Conservation (phyloP, 1,140 invertebrate genomes). For the Heliothis virescens region DNA sequence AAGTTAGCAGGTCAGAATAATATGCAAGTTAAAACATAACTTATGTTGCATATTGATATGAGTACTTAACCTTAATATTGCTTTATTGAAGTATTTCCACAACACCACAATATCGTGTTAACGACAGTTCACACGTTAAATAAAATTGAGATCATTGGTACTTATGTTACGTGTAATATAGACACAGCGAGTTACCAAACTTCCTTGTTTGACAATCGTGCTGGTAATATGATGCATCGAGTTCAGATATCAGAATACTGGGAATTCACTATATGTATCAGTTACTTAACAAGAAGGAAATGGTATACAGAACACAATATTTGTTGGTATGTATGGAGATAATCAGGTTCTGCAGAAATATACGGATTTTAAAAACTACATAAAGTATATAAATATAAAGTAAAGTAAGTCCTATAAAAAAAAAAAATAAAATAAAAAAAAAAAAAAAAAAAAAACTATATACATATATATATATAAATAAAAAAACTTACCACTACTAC, state of each 20-base stretch:
- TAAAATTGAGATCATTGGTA: constrained; percentile 46
- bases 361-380: too few species aligned
- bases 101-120: constrained; percentile 25
- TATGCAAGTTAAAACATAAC: too few species aligned
- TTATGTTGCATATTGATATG: neutral
- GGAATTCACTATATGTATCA: constrained; percentile 1
- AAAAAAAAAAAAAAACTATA: too few species aligned
- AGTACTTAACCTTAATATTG: constrained; percentile 1
- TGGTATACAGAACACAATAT: neutral
- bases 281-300: constrained; percentile 28
- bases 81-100: neutral
- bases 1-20: too few species aligned
- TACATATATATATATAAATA: too few species aligned
- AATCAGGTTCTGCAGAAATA: too few species aligned
- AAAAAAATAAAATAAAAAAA: too few species aligned
- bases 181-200: constrained; percentile 39
- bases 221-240: constrained; percentile 35
- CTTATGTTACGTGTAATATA: constrained; percentile 42
- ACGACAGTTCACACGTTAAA: constrained; percentile 41
- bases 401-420: too few species aligned
- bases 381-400: too few species aligned
- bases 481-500: too few species aligned
- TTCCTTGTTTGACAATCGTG: constrained; percentile 45
- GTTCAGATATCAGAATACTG: constrained; percentile 33
- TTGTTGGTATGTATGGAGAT: neutral